These are phyloP conservation scores for Glyphotaelius pellucidus DNA, from an alignment of 2,888 invertebrate genomes.

Conservation along the genomic window DNA sequence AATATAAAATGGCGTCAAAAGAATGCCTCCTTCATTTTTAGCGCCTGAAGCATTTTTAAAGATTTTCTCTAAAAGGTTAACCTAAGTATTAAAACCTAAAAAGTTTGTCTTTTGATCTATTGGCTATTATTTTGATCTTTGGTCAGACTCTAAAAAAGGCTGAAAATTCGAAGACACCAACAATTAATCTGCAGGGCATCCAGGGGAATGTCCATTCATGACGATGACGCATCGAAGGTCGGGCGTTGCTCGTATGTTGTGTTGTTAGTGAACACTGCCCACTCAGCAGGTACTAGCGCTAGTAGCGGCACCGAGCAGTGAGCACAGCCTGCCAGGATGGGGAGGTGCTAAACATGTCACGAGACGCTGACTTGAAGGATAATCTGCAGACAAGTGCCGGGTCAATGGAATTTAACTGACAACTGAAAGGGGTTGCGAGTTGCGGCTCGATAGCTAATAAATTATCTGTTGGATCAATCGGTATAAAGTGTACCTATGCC, in stretches of 20 bases:
- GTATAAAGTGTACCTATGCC: neutral
- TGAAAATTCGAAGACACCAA: neutral
- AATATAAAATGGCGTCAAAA: too few species aligned
- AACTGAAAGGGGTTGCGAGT: neutral
- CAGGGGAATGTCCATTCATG: conserved; percentile 11
- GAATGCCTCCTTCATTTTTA: too few species aligned
- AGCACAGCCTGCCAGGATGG: neutral
- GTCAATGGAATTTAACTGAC: conserved; percentile 7
- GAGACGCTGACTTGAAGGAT: neutral
- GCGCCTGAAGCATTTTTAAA: too few species aligned
- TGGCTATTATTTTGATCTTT: too few species aligned
- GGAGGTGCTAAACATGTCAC: neutral
- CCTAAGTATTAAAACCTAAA: too few species aligned
- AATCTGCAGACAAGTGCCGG: neutral
- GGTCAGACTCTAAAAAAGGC: neutral
- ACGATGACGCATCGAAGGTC: conserved; percentile 26
- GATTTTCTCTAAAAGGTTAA: too few species aligned
- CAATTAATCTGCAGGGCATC: neutral
- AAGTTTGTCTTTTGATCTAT: too few species aligned
- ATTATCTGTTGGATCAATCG: neutral
- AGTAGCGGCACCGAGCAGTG: too few species aligned
- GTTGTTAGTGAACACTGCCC: neutral
- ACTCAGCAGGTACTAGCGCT: neutral
- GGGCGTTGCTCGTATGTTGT: neutral
- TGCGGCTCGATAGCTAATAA: neutral